Base-by-base conservation (phyloP, 1,140 invertebrate genomes). In the Caenorhabditis remanei region DNA sequence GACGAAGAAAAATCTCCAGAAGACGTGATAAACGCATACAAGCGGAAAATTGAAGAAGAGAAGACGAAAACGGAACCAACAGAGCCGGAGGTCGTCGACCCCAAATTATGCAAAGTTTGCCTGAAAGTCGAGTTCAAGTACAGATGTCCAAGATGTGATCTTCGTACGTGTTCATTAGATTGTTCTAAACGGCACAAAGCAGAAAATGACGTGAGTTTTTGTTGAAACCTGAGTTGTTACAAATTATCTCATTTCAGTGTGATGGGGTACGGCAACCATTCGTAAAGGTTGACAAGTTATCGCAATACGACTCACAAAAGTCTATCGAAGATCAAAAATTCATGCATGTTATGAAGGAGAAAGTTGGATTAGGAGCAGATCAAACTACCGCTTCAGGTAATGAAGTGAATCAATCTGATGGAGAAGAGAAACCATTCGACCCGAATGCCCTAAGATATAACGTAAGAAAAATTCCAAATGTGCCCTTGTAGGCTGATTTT, bases 1-100 rank as follows among this genome's bases (percentile, higher is more conserved):
- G 71, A 79, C 13, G 71, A 79, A 58, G 50, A 53, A 21, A 79
- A 79, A 79, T 79, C 71, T 79, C 71, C 71, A 50, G 71, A 79
- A 50, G 71, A 79, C 9, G 43, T 79, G 0, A 50, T 79, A 13
- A 79, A 11, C 13, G 71, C 71, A 8, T 79, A 79, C n/a, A 48
- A 79, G 40, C 16, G 24, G n/a, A 79, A 79, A 50, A 79, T 79
- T 3, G 71, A 48, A 32, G n/a, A 79, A 13, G 13, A 50, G 53
- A 71, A 46, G n/a, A 71, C 5, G 7, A 13, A n/a, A n/a, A n/a
- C 11, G 13, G 16, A 79, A 79, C 6, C n/a, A 48, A 1, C 8
- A 40, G 40, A 50, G 1, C 2, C 71, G n/a, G 46, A 24, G 24
- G 21, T 79, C 13, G 0, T 79, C 2, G 71, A 79, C 53, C 71